Base-by-base conservation (phyloP, 2,888 invertebrate species). In the Drosophila setosimentum region DNA sequence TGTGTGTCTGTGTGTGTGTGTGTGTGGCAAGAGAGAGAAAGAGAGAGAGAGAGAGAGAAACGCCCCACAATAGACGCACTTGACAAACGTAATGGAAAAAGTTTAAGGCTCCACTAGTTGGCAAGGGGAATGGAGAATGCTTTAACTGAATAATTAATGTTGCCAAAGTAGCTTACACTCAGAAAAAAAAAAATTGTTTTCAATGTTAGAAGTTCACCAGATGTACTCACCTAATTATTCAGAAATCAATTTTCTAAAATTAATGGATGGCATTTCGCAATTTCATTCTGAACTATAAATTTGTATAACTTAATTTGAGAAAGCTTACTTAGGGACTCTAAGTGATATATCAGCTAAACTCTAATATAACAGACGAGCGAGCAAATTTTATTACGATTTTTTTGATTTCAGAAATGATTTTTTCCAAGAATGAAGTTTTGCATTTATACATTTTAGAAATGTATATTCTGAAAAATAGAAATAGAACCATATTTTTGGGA, bases 141-240 rank as follows among this genome's bases (percentile, higher is more conserved):
- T 33, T 18, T 68, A 45, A 33, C 55, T 89, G 76, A 80, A 89
- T 87, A 76, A 84, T 87, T 89, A 82, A 85, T 74, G 64, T 61
- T 62, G 21, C n/a, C 37, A n/a, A 35, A 37, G 5, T 48, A 37
- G 11, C 30, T 16, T 45, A 45, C 45, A 45, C 45, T 45, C 45
- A 8, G 24, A 24, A 24, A 45, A 45, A 45, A 21, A 1, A 45
- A 24, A n/a, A 37, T 37, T 18, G 18, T n/a, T n/a, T n/a, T n/a
- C n/a, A 18, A 37, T 3, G 18, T 8, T 18, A 37, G 0, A 37
- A 3, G 8, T 37, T 37, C 18, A 0, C 4, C 40, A 10, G 13
- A 3, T 3, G 3, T 45, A 3, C 13, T 16, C 21, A 1, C 3
- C 0, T 0, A 1, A 45, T 45, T 21, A 45, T 21, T 13, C 13